Percentiles rank a stretch among this genome's conserved stretches.
Evolutionary conservation across 2,888 invertebrate species (phyloP).

Genomic region (Tiliacea citrago): DNA sequence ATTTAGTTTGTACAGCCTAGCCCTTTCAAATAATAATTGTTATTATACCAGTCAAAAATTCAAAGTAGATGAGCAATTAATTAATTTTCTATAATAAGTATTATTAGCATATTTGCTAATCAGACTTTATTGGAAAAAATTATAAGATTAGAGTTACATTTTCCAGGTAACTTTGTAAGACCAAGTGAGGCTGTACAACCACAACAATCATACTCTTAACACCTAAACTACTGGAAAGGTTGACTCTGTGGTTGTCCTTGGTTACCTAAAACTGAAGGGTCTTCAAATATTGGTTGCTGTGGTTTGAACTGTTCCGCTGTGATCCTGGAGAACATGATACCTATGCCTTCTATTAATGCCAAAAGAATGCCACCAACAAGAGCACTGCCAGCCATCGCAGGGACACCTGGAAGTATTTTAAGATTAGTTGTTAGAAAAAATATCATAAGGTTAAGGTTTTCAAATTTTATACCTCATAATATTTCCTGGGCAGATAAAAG

Average conservation of each 20-base stretch:
- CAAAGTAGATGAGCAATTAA: background rate
- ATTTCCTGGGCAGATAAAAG: background rate
- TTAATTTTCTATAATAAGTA: background rate
- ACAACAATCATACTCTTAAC: slow-evolving; percentile 58
- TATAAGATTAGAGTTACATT: slow-evolving; percentile 1
- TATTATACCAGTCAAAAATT: slow-evolving; percentile 7
- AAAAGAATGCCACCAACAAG: slow-evolving; percentile 98
- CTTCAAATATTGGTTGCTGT: slow-evolving; percentile 94
- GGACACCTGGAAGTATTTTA: slow-evolving; percentile 88
- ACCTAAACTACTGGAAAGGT: slow-evolving; percentile 79
- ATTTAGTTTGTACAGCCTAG: slow-evolving; percentile 56
- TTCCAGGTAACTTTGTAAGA: background rate
- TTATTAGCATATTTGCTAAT: background rate
- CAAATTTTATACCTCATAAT: background rate
- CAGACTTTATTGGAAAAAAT: background rate
- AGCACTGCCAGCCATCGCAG: slow-evolving; percentile 98
- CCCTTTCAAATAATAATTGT: background rate
- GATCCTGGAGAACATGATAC: slow-evolving; percentile 97
- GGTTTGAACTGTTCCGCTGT: slow-evolving; percentile 98
- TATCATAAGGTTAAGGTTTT: background rate
- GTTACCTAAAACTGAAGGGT: slow-evolving; percentile 93
- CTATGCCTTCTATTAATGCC: slow-evolving; percentile 99
- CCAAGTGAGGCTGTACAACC: slow-evolving; percentile 68
- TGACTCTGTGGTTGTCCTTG: slow-evolving; percentile 83
- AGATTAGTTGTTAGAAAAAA: background rate